A percentile compares a stretch with the other conserved stretches of the same genome.
phyloP scores from a whole-genome alignment of 2,888 invertebrate species.

The Zeuzera pyrina region DNA sequence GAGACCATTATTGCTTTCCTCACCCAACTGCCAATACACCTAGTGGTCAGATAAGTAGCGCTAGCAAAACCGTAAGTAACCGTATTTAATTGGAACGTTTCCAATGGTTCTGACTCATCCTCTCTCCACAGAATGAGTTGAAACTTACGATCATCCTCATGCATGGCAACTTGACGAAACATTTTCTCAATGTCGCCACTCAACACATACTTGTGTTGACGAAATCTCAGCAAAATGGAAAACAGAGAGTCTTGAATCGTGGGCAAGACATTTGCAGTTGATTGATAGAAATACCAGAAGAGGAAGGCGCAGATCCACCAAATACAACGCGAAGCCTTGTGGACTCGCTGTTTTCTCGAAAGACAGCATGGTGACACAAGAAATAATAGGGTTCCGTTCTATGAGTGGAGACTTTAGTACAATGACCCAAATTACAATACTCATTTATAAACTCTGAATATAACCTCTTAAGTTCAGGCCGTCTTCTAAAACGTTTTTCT shows the following conservation, averaged over 20 bases:
- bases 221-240: conserved; percentile 8
- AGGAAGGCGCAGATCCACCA: conserved; percentile 15
- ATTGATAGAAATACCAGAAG: conserved; percentile 18
- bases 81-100: conserved; percentile 12
- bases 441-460: conserved; percentile 4
- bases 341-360: conserved; percentile 13
- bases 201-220: conserved; percentile 9
- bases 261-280: conserved; percentile 20
- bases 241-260: conserved; percentile 11
- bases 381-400: not conserved
- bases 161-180: conserved; percentile 11
- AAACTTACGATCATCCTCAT: conserved; percentile 13
- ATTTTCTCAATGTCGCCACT: conserved; percentile 18
- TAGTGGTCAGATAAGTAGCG: conserved; percentile 12
- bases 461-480: not conserved
- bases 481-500: not conserved
- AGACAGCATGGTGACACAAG: conserved; percentile 4
- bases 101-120: conserved; percentile 6
- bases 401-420: not conserved
- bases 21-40: conserved; percentile 15
- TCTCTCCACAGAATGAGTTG: conserved; percentile 31
- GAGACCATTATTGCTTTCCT: conserved; percentile 9
- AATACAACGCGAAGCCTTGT: conserved; percentile 19
- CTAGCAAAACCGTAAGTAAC: conserved; percentile 17
- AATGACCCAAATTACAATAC: conserved; percentile 3